A percentile compares a stretch with the other conserved stretches of the same genome.
These are phyloP conservation scores for Scotopteryx bipunctaria DNA, from an alignment of 2,888 invertebrate genomes.

Conservation along the genomic window DNA sequence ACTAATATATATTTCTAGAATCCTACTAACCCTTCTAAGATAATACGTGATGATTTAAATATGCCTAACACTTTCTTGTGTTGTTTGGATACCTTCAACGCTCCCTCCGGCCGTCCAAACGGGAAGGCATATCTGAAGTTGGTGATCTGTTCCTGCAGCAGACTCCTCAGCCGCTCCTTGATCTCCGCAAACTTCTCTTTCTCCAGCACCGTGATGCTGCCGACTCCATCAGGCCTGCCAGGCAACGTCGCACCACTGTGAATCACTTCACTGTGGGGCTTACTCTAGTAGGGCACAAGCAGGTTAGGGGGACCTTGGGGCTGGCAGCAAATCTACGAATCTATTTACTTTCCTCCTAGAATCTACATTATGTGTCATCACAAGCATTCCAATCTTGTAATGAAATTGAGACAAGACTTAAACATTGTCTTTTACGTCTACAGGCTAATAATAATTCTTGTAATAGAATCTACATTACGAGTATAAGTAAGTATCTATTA, in stretches of 20 bases:
- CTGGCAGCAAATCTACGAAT: too few species aligned
- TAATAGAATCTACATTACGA: too few species aligned
- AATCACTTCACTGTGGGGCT: slow-evolving; percentile 77
- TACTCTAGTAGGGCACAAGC: slow-evolving; percentile 81
- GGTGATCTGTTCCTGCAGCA: slow-evolving; percentile 98
- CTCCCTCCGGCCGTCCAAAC: slow-evolving; percentile 99
- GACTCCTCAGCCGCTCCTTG: slow-evolving; percentile 95
- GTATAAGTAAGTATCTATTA: too few species aligned
- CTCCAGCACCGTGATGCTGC: slow-evolving; percentile 98
- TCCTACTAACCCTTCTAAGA: too few species aligned
- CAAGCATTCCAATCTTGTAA: too few species aligned
- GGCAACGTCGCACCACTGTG: slow-evolving; percentile 81
- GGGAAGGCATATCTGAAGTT: slow-evolving; percentile 99
- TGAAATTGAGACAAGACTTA: too few species aligned
- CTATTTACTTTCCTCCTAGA: too few species aligned
- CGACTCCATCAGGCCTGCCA: slow-evolving; percentile 98
- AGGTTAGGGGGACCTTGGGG: slow-evolving; percentile 66
- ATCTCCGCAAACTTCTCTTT: slow-evolving; percentile 99
- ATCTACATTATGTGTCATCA: too few species aligned
- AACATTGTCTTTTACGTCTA: too few species aligned
- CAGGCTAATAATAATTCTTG: too few species aligned
- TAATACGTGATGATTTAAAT: too few species aligned
- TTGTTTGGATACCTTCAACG: slow-evolving; percentile 87
- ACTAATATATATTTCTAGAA: too few species aligned
- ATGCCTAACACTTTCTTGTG: not conserved